Conservation (phyloP, 64 coral and sea anemone genomes). For the Pocillopora damicornis region DNA sequence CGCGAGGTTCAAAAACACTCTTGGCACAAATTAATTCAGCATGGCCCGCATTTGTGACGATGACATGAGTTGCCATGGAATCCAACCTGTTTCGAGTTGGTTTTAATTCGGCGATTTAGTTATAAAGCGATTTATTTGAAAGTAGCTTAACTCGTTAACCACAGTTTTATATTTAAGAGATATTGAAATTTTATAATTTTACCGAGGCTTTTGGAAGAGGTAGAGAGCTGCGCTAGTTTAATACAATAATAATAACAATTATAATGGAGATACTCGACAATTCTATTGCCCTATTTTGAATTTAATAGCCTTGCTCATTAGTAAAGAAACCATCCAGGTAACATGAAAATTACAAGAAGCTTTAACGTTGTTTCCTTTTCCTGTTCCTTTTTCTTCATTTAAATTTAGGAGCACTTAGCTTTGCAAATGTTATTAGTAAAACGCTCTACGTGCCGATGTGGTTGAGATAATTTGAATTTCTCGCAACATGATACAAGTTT, state of each 20-base stretch:
- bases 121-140: background rate
- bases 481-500: background rate
- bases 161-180: background rate
- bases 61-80: conserved; percentile 12
- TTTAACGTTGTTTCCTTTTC: background rate
- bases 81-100: background rate
- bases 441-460: background rate
- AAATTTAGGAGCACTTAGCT: background rate
- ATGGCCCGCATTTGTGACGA: conserved; percentile 6
- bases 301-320: background rate
- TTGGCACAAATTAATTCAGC: background rate
- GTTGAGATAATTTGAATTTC: background rate
- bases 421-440: background rate
- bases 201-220: background rate
- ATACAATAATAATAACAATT: background rate
- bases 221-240: background rate
- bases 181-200: background rate
- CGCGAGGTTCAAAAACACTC: background rate
- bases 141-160: background rate
- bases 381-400: background rate
- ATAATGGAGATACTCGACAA: background rate
- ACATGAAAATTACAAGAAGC: conserved; percentile 23
- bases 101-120: conserved; percentile 1
- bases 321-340: background rate
- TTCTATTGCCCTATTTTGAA: background rate